These are phyloP conservation scores for Cryptus armator DNA, from an alignment of 2,888 invertebrate genomes.

Conservation along the genomic window DNA sequence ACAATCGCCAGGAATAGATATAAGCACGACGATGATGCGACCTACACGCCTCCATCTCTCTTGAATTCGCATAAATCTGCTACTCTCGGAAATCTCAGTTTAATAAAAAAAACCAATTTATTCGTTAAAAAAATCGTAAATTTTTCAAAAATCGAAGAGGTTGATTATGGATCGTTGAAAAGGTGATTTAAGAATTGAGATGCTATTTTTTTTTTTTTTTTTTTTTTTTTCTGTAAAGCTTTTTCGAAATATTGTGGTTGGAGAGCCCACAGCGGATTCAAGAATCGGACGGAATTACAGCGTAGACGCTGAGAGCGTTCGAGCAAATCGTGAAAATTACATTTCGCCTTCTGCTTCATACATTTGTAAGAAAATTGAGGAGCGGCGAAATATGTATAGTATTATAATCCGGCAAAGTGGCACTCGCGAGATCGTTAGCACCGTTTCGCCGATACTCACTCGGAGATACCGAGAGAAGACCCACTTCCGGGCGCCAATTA, in stretches of 20 bases:
- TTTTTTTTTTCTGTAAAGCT: not conserved
- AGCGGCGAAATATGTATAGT: conserved; percentile 5
- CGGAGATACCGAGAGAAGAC: conserved; percentile 56
- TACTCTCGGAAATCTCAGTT: not conserved
- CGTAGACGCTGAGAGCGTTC: not conserved
- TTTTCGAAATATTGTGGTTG: no score
- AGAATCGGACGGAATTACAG: not conserved
- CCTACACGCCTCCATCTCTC: not conserved
- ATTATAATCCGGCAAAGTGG: conserved; percentile 58
- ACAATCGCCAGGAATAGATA: conserved; percentile 16
- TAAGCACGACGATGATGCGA: not conserved
- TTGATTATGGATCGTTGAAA: no score
- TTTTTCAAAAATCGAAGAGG: no score
- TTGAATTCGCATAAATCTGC: conserved; percentile 10
- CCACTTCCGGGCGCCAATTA: conserved; percentile 68
- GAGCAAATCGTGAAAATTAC: conserved; percentile 26
- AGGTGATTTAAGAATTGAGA: not conserved
- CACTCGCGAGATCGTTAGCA: conserved; percentile 65
- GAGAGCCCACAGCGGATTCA: no score
- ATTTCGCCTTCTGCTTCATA: conserved; percentile 4
- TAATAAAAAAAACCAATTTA: conserved; percentile 11
- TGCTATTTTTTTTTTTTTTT: not conserved
- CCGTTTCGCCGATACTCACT: conserved; percentile 65
- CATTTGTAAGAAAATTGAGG: conserved; percentile 41
- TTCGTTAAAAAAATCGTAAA: not conserved